Percentiles rank a stretch among this genome's conserved stretches.
phyloP scores from a whole-genome alignment of 2,113 vertebrate species.

The Sardina pilchardus region DNA sequence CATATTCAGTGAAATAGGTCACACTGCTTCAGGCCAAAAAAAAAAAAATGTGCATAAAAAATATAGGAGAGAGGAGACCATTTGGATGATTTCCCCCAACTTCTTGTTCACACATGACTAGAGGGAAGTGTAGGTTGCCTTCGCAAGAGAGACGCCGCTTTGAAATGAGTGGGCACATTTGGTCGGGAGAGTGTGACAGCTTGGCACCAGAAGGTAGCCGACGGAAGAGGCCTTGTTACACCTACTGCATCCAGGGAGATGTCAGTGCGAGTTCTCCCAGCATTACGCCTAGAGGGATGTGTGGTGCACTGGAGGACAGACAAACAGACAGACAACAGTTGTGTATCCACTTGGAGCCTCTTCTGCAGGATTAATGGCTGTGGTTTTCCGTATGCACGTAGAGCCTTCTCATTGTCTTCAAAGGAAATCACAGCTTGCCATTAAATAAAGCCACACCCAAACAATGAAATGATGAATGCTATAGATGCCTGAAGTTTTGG shows the following conservation, averaged over 20 bases:
- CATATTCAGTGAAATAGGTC: neutral
- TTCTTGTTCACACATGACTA: neutral
- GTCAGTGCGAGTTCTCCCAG: neutral
- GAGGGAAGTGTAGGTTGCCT: neutral
- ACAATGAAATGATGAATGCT: too few species aligned
- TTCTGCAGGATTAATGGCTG: neutral
- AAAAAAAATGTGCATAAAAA: neutral
- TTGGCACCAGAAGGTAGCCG: constrained; percentile 1
- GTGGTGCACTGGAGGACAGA: neutral
- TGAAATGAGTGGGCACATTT: neutral
- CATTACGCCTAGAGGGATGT: neutral
- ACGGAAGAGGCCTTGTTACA: neutral
- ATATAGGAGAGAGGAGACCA: neutral
- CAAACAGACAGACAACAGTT: neutral
- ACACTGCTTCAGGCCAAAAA: neutral
- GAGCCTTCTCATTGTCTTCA: neutral
- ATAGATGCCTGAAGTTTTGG: too few species aligned
- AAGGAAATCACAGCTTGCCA: too few species aligned
- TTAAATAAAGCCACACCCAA: too few species aligned
- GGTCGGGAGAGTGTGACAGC: neutral
- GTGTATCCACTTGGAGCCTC: neutral
- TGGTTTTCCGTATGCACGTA: neutral
- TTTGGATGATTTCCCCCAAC: neutral
- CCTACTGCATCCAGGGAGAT: neutral
- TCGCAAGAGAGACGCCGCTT: neutral